These are phyloP conservation scores for Boleophthalmus pectinirostris DNA, from an alignment of 2,113 vertebrate species.

Conservation along the genomic window DNA sequence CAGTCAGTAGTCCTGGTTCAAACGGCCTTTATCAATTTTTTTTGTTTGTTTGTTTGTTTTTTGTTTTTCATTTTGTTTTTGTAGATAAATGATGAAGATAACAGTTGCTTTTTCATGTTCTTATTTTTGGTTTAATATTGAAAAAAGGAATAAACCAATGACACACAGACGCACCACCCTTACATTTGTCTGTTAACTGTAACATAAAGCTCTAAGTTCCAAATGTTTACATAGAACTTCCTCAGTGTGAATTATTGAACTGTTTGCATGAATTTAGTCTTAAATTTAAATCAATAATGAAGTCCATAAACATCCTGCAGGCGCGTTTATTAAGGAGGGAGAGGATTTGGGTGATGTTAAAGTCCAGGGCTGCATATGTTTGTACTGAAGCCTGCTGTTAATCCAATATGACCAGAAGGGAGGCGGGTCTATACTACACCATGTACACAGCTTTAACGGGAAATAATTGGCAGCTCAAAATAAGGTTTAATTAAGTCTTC, in stretches of 20 bases:
- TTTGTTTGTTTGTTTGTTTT: too few relatives aligned
- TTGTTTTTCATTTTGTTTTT: too few relatives aligned
- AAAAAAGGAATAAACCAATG: too few relatives aligned
- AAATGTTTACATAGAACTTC: background rate
- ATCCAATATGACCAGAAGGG: background rate
- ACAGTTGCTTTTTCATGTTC: too few relatives aligned
- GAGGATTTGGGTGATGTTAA: background rate
- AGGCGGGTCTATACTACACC: background rate
- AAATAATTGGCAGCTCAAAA: too few relatives aligned
- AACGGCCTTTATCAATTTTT: too few relatives aligned
- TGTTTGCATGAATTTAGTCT: background rate
- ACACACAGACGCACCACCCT: too few relatives aligned
- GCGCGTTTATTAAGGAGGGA: background rate
- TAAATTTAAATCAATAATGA: background rate
- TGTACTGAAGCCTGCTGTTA: background rate
- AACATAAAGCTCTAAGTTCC: background rate
- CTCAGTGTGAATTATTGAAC: background rate
- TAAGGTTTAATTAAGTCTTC: too few relatives aligned
- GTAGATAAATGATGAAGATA: too few relatives aligned
- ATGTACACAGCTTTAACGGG: too few relatives aligned
- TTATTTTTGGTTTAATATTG: too few relatives aligned
- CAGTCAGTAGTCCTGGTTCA: too few relatives aligned
- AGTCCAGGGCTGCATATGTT: background rate
- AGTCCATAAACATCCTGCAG: background rate
- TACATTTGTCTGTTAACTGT: background rate